A percentile compares a stretch with the other conserved stretches of the same genome.
phyloP scores from a whole-genome alignment of 1,140 invertebrate genomes.

The Spodoptera frugiperda region DNA sequence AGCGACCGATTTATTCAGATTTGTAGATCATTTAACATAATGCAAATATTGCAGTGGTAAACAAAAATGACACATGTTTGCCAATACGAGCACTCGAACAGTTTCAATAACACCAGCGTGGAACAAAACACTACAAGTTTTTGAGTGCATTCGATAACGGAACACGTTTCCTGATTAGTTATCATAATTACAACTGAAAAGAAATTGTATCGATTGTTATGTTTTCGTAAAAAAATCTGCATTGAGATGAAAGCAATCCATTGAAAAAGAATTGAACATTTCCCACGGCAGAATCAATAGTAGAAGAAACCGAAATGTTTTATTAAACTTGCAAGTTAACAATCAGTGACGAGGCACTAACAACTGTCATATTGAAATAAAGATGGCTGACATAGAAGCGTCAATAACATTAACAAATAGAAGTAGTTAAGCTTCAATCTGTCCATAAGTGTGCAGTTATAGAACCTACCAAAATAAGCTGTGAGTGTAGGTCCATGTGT shows the following conservation, averaged over 20 bases:
- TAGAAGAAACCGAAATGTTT: not conserved
- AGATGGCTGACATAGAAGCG: not conserved
- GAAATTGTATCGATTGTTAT: not conserved
- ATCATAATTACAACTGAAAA: not conserved
- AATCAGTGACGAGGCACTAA: not conserved
- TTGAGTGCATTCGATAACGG: not conserved
- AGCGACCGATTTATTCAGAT: constrained; percentile 10
- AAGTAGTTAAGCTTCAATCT: no score
- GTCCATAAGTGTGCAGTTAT: no score
- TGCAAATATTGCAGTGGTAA: not conserved
- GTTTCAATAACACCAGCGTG: not conserved
- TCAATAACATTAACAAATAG: not conserved
- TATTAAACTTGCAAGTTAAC: not conserved
- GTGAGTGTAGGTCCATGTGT: not conserved
- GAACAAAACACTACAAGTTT: constrained; percentile 4
- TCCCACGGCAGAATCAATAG: constrained; percentile 10
- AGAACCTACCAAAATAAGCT: not conserved
- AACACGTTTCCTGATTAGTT: no score
- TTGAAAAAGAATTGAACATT: not conserved
- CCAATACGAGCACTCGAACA: not conserved
- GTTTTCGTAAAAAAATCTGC: not conserved
- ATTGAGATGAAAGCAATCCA: constrained; percentile 7
- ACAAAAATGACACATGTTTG: not conserved
- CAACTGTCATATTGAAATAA: not conserved
- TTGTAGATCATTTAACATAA: constrained; percentile 16